Evolutionary conservation across 2,113 vertebrate genomes (phyloP).

Genomic region (Dipodomys merriami): DNA sequence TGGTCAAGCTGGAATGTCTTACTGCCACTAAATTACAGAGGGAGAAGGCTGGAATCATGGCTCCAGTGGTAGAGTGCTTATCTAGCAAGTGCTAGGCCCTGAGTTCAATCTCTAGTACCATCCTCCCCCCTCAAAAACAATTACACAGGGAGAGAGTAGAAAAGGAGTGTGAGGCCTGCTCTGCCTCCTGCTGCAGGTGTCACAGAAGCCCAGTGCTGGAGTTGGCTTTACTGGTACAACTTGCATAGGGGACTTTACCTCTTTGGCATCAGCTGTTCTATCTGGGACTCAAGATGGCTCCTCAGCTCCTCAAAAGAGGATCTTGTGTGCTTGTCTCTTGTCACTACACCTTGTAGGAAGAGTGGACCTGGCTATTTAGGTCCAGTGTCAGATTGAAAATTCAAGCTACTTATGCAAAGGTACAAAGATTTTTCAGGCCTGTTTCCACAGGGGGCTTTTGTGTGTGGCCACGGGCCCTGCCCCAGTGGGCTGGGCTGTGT

Average conservation of each 20-base stretch:
- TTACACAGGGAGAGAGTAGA: neutral
- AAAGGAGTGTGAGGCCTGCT: accelerated
- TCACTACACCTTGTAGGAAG: neutral
- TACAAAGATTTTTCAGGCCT: neutral
- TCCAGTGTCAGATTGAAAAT: neutral
- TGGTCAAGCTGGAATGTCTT: neutral
- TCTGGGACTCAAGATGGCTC: neutral
- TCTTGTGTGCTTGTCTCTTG: neutral
- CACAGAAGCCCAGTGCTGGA: neutral
- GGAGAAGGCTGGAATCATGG: too few relatives aligned
- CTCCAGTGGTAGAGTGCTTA: too few relatives aligned
- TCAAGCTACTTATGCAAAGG: neutral
- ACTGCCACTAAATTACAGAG: neutral
- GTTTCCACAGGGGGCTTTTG: neutral
- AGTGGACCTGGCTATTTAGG: neutral
- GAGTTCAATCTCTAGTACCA: too few relatives aligned
- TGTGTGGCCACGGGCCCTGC: accelerated
- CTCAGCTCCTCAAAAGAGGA: neutral
- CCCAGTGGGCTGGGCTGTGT: neutral
- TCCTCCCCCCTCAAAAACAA: neutral
- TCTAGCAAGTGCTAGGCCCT: too few relatives aligned
- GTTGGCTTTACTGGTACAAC: neutral
- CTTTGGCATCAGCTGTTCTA: neutral
- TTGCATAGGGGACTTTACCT: neutral
- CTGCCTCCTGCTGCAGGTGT: neutral